phyloP scores from a whole-genome alignment of 1,140 invertebrate genomes.

The Formica selysi region DNA sequence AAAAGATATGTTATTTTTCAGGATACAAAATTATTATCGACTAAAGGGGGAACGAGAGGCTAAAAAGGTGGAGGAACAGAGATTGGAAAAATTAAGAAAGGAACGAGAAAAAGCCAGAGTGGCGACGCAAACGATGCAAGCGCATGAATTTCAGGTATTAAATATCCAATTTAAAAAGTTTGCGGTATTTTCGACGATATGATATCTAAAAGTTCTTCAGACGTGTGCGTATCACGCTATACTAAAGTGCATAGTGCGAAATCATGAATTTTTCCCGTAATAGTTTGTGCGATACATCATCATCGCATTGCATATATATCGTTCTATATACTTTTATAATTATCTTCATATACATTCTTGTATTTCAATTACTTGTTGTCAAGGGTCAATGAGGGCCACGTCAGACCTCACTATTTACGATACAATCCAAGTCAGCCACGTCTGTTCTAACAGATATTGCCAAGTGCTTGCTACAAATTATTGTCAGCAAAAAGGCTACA shows the following conservation, averaged over 20 bases:
- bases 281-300: conserved; percentile 14
- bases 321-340: conserved; percentile 22
- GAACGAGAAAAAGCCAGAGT: conserved; percentile 86
- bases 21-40: conserved; percentile 88
- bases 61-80: conserved; percentile 83
- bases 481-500: too few species aligned
- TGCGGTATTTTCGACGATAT: background rate
- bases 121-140: conserved; percentile 82
- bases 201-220: background rate
- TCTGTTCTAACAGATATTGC: too few species aligned
- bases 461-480: too few species aligned
- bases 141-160: conserved; percentile 82
- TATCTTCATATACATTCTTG: conserved; percentile 9
- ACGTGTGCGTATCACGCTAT: background rate
- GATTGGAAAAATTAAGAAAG: conserved; percentile 81
- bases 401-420: conserved; percentile 22
- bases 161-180: background rate
- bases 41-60: conserved; percentile 88
- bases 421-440: background rate
- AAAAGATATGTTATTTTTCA: conserved; percentile 62
- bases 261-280: conserved; percentile 9
- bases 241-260: background rate
- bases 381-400: conserved; percentile 41
- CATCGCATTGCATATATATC: background rate
- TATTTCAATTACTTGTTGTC: conserved; percentile 34